Percentiles rank a stretch among this genome's conserved stretches.
These are phyloP conservation scores for Nyctalus aviator DNA, from an alignment of 2,797 vertebrate species.

Conservation along the genomic window DNA sequence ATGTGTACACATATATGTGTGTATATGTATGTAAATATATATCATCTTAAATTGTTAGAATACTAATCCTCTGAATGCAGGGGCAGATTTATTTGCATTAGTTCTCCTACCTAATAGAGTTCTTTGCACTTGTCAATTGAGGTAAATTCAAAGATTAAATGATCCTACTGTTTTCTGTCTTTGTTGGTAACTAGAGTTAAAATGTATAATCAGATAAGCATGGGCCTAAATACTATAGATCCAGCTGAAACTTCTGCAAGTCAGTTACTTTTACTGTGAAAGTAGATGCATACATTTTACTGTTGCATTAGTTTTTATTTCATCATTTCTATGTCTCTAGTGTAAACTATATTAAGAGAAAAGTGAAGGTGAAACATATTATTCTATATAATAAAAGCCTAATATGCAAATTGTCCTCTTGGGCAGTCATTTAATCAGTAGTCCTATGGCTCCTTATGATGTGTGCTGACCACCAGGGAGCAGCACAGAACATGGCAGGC, in stretches of 20 bases:
- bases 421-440: too few relatives aligned
- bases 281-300: background rate
- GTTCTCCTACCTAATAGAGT: background rate
- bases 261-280: background rate
- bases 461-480: too few relatives aligned
- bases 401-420: too few relatives aligned
- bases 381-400: too few relatives aligned
- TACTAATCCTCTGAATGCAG: background rate
- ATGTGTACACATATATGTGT: background rate
- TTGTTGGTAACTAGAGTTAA: background rate
- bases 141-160: constrained; percentile 14
- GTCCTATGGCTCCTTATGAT: too few relatives aligned
- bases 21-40: background rate
- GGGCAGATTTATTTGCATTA: background rate
- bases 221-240: background rate
- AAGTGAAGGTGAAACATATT: background rate
- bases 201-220: constrained; percentile 11
- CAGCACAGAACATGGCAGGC: too few relatives aligned
- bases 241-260: background rate
- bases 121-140: background rate
- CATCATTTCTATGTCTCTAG: background rate
- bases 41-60: background rate
- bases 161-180: background rate
- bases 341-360: background rate
- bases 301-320: background rate